Evolutionary conservation across 2,113 vertebrate species (phyloP), one percentile per base, ranked within the genome.

Genomic region (Gnathonemus longibarbis): DNA sequence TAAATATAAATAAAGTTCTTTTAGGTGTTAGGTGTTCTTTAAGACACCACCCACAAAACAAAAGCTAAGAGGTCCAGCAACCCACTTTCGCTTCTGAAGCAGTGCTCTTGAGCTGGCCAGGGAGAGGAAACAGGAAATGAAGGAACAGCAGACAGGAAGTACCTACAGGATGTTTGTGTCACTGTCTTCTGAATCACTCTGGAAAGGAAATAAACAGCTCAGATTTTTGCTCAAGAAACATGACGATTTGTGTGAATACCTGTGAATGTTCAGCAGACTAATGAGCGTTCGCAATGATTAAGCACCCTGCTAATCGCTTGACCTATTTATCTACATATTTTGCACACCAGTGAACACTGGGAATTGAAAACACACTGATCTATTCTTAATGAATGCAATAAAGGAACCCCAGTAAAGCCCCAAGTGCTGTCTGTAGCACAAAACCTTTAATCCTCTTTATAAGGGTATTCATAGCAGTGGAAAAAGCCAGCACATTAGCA

Each of bases 141-240:
- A 91, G 90, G 93, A 92, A 95, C 92, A 94, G 92, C 93, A 94
- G 89, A 93, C 93, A 94, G 95, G 95, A 96, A 95, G 93, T 94
- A 93, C 94, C 92, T 91, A 94, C 94, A 95, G 94, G 94, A 95
- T 95, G 95, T 94, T 94, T 93, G 45, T 94, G 91, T 94, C 93
- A 94, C 92, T 92, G 93, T 90, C 92, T 91, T 90, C 88, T 91
- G 89, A 88, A 92, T 77, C 89, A 92, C 92, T 90, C 91, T 89
- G 89, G 86, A 92, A 91, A 91, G 90, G 85, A 92, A 84, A 80
- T 84, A 50, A 84, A 45, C 62, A 90, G 13, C 31, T 39, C 42
- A 62, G 31, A 58, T 21, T 50, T 89, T 58, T 56, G 83, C 83
- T 56, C 31, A 56, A 21, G 24, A 89, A 27, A 84, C 21, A 45